Evolutionary conservation across 92 coral and sea anemone genomes (phyloP).

Genomic region (Palythoa heliodiscus): DNA sequence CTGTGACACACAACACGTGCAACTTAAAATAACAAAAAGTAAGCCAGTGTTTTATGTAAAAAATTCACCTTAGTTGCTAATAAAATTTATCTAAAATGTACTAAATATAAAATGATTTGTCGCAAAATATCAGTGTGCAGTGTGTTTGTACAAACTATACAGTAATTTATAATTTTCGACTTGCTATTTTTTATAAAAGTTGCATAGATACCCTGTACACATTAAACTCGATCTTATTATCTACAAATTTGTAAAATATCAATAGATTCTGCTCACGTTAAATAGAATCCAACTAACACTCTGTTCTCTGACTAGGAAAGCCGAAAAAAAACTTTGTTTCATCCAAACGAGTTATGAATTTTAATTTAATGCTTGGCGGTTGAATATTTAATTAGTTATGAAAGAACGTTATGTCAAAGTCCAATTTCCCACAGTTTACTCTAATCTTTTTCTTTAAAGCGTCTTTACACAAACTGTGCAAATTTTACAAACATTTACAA

Average conservation of each 20-base stretch:
- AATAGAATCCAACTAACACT: not conserved
- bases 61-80: not conserved
- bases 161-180: not conserved
- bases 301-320: not conserved
- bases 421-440: not conserved
- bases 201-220: not conserved
- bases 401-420: not conserved
- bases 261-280: not conserved
- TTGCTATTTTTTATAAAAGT: not conserved
- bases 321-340: not conserved
- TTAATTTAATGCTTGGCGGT: slow-evolving; percentile 24
- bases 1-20: not conserved
- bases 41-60: not conserved
- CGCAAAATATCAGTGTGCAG: too few species aligned
- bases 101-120: not conserved
- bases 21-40: not conserved
- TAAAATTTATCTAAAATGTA: not conserved
- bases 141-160: not conserved
- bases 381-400: slow-evolving; percentile 13
- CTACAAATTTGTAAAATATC: not conserved
- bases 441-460: not conserved
- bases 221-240: not conserved
- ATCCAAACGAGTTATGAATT: not conserved
- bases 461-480: not conserved
- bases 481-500: not conserved